A percentile compares a stretch with the other conserved stretches of the same genome.
Evolutionary conservation across 1,140 invertebrate genomes (phyloP).

Genomic region (Grapholita molesta): DNA sequence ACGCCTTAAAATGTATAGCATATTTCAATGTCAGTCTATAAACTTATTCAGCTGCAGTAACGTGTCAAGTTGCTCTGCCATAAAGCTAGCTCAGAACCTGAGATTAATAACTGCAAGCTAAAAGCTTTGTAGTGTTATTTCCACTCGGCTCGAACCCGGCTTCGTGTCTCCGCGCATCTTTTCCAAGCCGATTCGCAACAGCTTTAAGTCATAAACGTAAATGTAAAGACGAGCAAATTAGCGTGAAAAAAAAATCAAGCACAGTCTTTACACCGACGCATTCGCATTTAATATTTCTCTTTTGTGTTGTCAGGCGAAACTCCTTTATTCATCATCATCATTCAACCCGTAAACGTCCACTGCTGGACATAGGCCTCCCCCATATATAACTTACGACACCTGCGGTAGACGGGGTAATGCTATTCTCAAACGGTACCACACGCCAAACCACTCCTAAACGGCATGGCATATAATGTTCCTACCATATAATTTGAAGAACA

Average conservation of each 20-base stretch:
- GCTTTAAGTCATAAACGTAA: not conserved
- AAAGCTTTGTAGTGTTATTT: constrained; percentile 11
- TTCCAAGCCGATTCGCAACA: not conserved
- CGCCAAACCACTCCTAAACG: too few relatives aligned
- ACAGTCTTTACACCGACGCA: not conserved
- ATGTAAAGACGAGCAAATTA: not conserved
- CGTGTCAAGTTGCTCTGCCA: not conserved
- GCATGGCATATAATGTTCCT: too few relatives aligned
- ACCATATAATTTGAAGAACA: too few relatives aligned
- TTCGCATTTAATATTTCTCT: not conserved
- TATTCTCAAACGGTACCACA: too few relatives aligned
- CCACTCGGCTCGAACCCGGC: not conserved
- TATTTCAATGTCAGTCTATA: not conserved
- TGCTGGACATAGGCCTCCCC: too few relatives aligned
- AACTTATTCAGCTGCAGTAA: not conserved
- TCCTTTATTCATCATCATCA: too few relatives aligned
- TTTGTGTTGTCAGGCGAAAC: not conserved
- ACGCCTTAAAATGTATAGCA: not conserved
- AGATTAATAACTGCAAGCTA: not conserved
- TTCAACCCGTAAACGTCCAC: too few relatives aligned
- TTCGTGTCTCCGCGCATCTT: not conserved
- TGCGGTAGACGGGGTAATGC: too few relatives aligned
- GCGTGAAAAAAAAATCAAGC: not conserved
- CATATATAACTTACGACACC: too few relatives aligned
- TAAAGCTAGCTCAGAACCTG: not conserved